Conservation (phyloP, 53 echinoderm and acorn worm genomes). For the Temnopleurus reevesii region DNA sequence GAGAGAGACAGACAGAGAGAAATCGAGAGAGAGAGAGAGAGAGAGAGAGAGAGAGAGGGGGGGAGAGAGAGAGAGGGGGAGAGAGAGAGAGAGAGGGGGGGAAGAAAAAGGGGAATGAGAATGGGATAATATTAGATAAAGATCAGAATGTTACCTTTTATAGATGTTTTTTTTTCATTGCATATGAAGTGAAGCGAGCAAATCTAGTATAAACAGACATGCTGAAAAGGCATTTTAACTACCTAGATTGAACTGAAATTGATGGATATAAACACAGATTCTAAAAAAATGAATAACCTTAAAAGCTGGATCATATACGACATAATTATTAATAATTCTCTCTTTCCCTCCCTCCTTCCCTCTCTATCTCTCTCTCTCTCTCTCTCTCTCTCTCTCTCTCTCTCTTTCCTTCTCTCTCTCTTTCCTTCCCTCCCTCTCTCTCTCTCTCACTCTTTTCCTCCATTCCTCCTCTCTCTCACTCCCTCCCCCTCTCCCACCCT, state of each 20-base stretch:
- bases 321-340: not conserved
- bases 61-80: not conserved
- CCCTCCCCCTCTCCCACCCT: not conserved
- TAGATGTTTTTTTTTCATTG: too few species aligned
- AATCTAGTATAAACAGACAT: too few species aligned
- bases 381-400: constrained; percentile 17
- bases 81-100: not conserved
- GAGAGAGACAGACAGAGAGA: not conserved
- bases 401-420: not conserved
- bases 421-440: not conserved
- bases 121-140: not conserved
- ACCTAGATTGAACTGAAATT: too few species aligned
- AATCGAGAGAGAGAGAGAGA: not conserved
- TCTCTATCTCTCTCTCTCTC: not conserved
- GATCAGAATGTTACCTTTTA: too few species aligned
- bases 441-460: too few species aligned
- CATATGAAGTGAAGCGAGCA: too few species aligned
- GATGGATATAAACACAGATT: too few species aligned
- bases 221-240: too few species aligned
- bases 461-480: too few species aligned
- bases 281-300: too few species aligned
- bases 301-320: too few species aligned
- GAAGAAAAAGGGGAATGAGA: not conserved
- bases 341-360: not conserved
- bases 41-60: not conserved